Conservation (phyloP, 2,113 vertebrate genomes). For the Tenebrosternarchus preto region DNA sequence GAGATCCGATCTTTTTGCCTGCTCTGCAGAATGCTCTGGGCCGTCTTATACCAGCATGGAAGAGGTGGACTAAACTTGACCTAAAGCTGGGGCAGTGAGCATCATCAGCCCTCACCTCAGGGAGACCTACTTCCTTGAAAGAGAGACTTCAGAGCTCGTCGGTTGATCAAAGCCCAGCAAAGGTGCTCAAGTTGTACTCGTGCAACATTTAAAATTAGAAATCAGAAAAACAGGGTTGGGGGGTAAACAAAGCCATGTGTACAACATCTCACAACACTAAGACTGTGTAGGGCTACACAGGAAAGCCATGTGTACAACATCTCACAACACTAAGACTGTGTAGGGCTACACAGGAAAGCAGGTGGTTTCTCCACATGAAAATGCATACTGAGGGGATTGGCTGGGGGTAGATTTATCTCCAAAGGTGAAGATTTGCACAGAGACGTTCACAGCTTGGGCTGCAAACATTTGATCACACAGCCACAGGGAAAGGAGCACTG, state of each 20-base stretch:
- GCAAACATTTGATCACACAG: background rate
- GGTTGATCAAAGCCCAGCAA: conserved; percentile 45
- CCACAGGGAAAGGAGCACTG: no score
- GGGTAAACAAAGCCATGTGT: background rate
- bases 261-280: conserved; percentile 22
- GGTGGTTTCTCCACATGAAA: background rate
- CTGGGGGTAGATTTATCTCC: conserved; percentile 1
- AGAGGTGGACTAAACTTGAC: conserved; percentile 85
- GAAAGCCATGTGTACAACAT: background rate
- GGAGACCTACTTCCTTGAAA: conserved; percentile 45
- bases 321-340: conserved; percentile 24
- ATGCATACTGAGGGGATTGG: background rate
- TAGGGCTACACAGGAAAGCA: background rate
- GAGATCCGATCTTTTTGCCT: conserved; percentile 80
- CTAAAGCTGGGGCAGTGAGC: conserved; percentile 7
- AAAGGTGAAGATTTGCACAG: background rate
- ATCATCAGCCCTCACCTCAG: conserved; percentile 26
- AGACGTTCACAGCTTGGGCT: background rate
- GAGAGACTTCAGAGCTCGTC: conserved; percentile 48
- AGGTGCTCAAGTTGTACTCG: conserved; percentile 50
- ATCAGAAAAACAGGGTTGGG: conserved; percentile 36
- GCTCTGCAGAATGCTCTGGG: conserved; percentile 79
- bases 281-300: background rate
- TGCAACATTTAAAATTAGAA: conserved; percentile 29
- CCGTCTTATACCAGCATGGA: conserved; percentile 98